Evolutionary conservation across 1,140 invertebrate genomes (phyloP), one percentile per base, ranked within the genome.

Genomic region (Bombus pyrosoma): DNA sequence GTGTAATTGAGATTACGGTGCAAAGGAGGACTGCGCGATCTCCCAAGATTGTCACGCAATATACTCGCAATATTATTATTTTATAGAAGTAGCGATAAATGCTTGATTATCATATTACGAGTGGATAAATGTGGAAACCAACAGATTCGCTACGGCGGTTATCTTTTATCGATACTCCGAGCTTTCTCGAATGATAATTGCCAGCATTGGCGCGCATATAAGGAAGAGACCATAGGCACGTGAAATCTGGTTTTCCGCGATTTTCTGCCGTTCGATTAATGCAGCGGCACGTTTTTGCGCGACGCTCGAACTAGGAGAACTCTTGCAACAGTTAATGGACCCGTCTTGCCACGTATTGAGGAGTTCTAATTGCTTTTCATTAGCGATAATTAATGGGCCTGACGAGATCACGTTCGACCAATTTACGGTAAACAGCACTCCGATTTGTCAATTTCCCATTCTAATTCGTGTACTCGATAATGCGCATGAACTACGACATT

Each of bases 361-460:
- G 57, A 83, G 62, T 53, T 86, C 81, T 90, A 90, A 90, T 90
- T 90, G 89, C 68, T 76, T 87, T 90, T 88, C 89, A 90, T 90
- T 90, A 86, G 83, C 41, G 83, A 78, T 90, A 90, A 90, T 90
- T 90, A 90, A 90, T 53, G 66, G 34, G 43, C 39, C 62, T 68
- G 76, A 89, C 80, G 80, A 47, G 80, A n/a, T 47, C 25, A 41
- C 72, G 76, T 59, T 72, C 71, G 62, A 69, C 59, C 80, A 73
- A 86, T 81, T 87, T 87, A 85, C 75, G 57, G 76, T 76, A 76
- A 72, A 79, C 64, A 81, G 57, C 41, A 13, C 41, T 28, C 3
- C 83, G 76, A 85, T 85, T 85, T 80, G 83, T 85, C 85, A 77
- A 28, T 83, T 76, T 88, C 47, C 39, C 59, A 66, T 81, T 85